These are phyloP conservation scores for Caranx melampygus DNA, from an alignment of 2,113 vertebrate species.

Conservation along the genomic window DNA sequence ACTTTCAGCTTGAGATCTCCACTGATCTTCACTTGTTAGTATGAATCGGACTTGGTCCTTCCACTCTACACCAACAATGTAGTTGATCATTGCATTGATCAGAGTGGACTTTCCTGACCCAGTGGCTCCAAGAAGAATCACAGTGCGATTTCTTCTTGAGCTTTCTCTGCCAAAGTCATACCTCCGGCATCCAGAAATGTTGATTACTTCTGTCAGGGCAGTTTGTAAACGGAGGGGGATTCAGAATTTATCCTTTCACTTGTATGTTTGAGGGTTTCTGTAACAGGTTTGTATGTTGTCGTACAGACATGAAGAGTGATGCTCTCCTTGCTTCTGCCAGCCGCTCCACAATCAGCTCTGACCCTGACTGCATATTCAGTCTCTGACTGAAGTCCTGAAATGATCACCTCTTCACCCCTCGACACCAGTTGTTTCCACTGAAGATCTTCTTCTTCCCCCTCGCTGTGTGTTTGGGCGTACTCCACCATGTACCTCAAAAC, in stretches of 20 bases:
- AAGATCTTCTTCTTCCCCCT: not conserved
- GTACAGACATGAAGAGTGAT: conserved; percentile 17
- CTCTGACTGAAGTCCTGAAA: conserved; percentile 36
- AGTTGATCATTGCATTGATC: conserved; percentile 60
- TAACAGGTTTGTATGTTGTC: not conserved
- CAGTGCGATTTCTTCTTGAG: conserved; percentile 15
- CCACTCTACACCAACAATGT: conserved; percentile 47
- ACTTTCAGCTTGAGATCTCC: conserved; percentile 15
- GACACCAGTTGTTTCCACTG: not conserved
- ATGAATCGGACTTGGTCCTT: conserved; percentile 13
- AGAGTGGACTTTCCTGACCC: conserved; percentile 49
- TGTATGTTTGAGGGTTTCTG: conserved; percentile 23
- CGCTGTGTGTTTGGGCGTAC: not conserved
- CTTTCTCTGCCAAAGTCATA: conserved; percentile 21
- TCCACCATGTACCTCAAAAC: conserved; percentile 22
- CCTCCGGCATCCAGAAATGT: conserved; percentile 21
- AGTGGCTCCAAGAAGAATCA: conserved; percentile 35
- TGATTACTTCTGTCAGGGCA: conserved; percentile 24
- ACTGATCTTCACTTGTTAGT: conserved; percentile 17
- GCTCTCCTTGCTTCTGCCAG: conserved; percentile 52
- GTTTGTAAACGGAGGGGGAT: conserved; percentile 27
- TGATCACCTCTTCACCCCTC: not conserved
- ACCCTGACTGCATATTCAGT: conserved; percentile 52
- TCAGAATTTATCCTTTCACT: not conserved
- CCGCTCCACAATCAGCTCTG: conserved; percentile 57